Evolutionary conservation across 2,888 invertebrate species (phyloP).

Genomic region (Baronia brevicornis): DNA sequence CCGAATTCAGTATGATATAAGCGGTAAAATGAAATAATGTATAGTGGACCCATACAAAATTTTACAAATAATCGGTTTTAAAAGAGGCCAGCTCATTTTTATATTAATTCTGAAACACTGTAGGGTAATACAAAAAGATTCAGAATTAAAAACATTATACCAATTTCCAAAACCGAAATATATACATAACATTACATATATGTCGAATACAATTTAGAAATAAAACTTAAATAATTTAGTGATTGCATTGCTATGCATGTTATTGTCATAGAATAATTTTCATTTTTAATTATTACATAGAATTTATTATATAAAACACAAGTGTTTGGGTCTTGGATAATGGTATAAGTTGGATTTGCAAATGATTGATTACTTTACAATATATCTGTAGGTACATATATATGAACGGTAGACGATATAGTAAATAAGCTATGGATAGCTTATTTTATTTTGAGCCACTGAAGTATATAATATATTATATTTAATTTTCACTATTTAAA

Average conservation of each 20-base stretch:
- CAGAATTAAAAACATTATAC: slow-evolving; percentile 31
- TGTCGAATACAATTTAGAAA: slow-evolving; percentile 19
- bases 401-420: slow-evolving; percentile 45
- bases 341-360: slow-evolving; percentile 41
- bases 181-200: slow-evolving; percentile 22
- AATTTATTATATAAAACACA: slow-evolving; percentile 21
- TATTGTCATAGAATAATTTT: slow-evolving; percentile 41
- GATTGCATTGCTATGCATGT: slow-evolving; percentile 23
- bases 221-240: slow-evolving; percentile 23
- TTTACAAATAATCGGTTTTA: slow-evolving; percentile 30
- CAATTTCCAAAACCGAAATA: slow-evolving; percentile 53
- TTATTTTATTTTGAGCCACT: slow-evolving; percentile 70
- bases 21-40: slow-evolving; percentile 27
- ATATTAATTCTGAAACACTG: slow-evolving; percentile 34
- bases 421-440: slow-evolving; percentile 68
- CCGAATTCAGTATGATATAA: slow-evolving; percentile 49
- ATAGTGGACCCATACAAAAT: slow-evolving; percentile 28
- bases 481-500: slow-evolving; percentile 73
- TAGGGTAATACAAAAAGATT: slow-evolving; percentile 18
- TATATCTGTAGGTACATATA: slow-evolving; percentile 50
- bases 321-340: slow-evolving; percentile 55
- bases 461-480: slow-evolving; percentile 69
- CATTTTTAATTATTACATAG: slow-evolving; percentile 23
- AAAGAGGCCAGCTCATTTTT: slow-evolving; percentile 45
- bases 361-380: slow-evolving; percentile 30